Evolutionary conservation across 2,797 vertebrate genomes (phyloP).

Genomic region (Pipistrellus pygmaeus): DNA sequence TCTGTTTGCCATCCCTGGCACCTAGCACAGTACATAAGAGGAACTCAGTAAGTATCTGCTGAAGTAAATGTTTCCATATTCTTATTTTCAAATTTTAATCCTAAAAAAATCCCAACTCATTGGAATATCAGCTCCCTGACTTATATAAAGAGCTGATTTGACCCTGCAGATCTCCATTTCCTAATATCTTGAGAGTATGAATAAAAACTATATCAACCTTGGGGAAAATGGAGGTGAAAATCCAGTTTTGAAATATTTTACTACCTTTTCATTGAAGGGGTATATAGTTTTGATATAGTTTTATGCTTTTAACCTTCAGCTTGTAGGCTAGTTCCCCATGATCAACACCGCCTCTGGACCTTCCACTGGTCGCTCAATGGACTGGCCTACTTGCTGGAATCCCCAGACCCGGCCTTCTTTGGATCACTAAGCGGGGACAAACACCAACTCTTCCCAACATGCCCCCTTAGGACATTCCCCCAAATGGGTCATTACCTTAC

Average conservation of each 20-base stretch:
- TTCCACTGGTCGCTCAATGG: not conserved
- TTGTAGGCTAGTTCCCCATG: not conserved
- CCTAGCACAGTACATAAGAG: not conserved
- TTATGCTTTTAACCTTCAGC: not conserved
- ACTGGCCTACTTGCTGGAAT: not conserved
- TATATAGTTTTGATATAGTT: not conserved
- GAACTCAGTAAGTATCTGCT: not conserved
- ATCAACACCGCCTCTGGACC: not conserved
- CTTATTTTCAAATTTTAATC: conserved; percentile 30
- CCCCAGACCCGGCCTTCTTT: not conserved
- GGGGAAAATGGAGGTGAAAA: not conserved
- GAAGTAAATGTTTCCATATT: not conserved
- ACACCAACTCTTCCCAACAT: not conserved
- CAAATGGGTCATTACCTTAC: not conserved
- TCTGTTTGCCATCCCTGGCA: not conserved
- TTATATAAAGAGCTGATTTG: not conserved
- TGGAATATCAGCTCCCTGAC: not conserved
- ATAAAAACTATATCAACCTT: not conserved
- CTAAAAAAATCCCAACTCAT: not conserved
- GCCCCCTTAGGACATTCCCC: not conserved
- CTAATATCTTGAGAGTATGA: not conserved
- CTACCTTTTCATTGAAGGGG: not conserved
- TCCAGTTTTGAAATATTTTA: not conserved
- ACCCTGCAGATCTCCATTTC: not conserved
- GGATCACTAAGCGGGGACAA: not conserved